Evolutionary conservation across 2,888 invertebrate species (phyloP), one percentile per base, ranked within the genome.

Genomic region (Calephelis perditalis): DNA sequence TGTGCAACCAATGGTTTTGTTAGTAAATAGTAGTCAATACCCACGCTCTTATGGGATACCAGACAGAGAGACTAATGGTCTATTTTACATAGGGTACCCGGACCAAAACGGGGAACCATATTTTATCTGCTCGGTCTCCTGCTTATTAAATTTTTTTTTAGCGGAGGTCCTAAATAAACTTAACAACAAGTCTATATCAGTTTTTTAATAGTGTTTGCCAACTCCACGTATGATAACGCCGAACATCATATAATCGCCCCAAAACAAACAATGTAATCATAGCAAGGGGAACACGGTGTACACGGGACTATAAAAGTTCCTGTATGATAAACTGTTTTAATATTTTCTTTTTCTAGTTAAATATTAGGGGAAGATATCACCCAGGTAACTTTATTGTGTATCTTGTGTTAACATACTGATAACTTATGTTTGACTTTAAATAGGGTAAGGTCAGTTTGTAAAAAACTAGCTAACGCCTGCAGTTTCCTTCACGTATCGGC

Each of bases 291-390:
- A 49, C 52, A 52, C 35, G 11, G 52, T 52, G 52, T 52, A 52
- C 52, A 52, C 26, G 35, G 35, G 52, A 52, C 35, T 52, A 52
- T 52, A 52, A 52, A 52, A n/a, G 52, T 35, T 52, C 52, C 52
- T 54, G 36, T 35, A 26, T 54, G 52, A 54, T 54, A 54, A 54
- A 26, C 11, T 7, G 52, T 35, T 26, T 54, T 54, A 54, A 54
- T 54, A 54, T 36, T 54, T 11, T 54, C 52, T 26, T 54, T 36
- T 15, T 10, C 40, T 36, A 11, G 26, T 54, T 11, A 54, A 54
- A 54, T 11, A n/a, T n/a, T 54, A 36, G 52, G 52, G 52, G 36
- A 54, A 54, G 52, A 54, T 36, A 54, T 36, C 36, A 15, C 7
- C 5, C 40, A 9, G 4, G 11, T 36, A 54, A 26, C n/a, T n/a